These are phyloP conservation scores for Margarornis squamiger DNA, from an alignment of 2,797 vertebrate genomes.

Conservation along the genomic window DNA sequence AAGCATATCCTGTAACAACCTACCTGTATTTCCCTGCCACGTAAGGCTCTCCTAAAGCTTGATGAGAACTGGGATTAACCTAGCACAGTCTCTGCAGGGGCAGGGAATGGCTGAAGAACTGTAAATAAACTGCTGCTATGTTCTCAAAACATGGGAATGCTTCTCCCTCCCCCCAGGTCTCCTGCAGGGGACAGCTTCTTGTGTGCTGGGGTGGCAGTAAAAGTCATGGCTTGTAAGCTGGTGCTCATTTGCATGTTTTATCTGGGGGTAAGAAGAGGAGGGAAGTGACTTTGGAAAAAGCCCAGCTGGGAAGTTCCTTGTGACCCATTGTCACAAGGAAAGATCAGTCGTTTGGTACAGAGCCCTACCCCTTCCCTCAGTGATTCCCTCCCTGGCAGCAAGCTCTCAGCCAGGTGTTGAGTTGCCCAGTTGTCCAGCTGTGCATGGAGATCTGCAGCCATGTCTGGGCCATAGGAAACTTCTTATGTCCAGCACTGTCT, in stretches of 20 bases:
- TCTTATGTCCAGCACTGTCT: not conserved
- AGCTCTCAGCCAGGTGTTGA: not conserved
- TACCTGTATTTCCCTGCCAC: not conserved
- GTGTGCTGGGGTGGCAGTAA: not conserved
- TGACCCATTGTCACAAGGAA: not conserved
- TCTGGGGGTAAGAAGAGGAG: not conserved
- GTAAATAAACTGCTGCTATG: constrained; percentile 25
- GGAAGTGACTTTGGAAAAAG: not conserved
- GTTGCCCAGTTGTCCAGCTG: not conserved
- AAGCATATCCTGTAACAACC: not conserved
- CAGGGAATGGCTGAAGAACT: not conserved
- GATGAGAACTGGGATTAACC: not conserved
- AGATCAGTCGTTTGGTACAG: not conserved
- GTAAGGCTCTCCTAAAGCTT: not conserved
- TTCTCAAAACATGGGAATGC: not conserved
- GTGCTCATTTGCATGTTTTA: not conserved
- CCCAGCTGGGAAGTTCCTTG: not conserved
- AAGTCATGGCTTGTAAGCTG: not conserved
- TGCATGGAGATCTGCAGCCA: not conserved
- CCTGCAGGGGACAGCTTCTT: not conserved
- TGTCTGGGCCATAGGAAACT: not conserved
- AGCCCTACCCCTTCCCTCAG: not conserved
- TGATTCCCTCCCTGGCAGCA: not conserved
- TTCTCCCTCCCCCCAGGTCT: not conserved
- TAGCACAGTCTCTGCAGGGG: not conserved